Evolutionary conservation across 1,140 invertebrate species (phyloP).

Genomic region (Mactra quadrangularis): DNA sequence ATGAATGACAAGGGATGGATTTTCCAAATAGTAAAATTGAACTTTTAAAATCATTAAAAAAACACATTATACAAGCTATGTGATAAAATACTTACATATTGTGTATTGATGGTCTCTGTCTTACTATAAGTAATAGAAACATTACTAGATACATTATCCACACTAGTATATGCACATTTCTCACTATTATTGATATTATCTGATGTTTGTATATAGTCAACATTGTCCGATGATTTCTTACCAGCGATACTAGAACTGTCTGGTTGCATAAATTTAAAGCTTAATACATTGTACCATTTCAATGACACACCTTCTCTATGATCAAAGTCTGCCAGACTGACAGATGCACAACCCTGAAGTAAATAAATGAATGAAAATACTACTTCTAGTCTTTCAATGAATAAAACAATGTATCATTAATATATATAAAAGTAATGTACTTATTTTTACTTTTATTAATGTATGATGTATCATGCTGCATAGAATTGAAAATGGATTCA

Average conservation of each 20-base stretch:
- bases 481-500: no score
- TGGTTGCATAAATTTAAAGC: conserved; percentile 92
- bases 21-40: no score
- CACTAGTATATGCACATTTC: conserved; percentile 31
- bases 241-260: conserved; percentile 62
- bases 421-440: no score
- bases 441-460: no score
- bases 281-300: conserved; percentile 98
- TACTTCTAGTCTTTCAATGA: background rate
- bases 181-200: background rate
- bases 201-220: background rate
- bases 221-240: background rate
- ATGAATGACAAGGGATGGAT: no score
- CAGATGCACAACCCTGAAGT: conserved; percentile 95
- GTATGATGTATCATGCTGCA: no score
- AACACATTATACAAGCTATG: no score
- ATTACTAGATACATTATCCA: conserved; percentile 56
- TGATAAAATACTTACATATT: conserved; percentile 39
- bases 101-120: conserved; percentile 15
- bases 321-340: conserved; percentile 97
- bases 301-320: conserved; percentile 89
- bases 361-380: background rate
- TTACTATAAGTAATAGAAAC: conserved; percentile 31
- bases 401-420: background rate
- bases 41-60: no score